Conservation (phyloP, 1,140 invertebrate species). For the Bicyclus anynana region DNA sequence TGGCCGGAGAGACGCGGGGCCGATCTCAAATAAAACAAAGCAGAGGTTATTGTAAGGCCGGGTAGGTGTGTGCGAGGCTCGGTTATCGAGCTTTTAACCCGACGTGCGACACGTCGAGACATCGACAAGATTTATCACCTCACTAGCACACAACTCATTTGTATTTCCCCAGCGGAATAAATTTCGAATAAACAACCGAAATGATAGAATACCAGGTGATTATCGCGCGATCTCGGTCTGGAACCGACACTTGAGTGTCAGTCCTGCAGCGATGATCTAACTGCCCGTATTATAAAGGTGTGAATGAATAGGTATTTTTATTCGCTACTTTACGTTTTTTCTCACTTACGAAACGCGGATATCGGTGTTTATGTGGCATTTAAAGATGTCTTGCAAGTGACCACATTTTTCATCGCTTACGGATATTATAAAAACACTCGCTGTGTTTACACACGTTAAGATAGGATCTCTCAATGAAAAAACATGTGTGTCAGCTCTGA, state of each 20-base stretch:
- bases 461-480: too few relatives aligned
- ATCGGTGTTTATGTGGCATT: constrained; percentile 19
- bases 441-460: too few relatives aligned
- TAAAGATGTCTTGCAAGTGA: constrained; percentile 15
- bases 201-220: constrained; percentile 46
- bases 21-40: constrained; percentile 69
- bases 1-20: constrained; percentile 47
- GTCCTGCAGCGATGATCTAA: constrained; percentile 11
- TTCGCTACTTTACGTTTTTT: constrained; percentile 31
- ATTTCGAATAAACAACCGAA: constrained; percentile 51
- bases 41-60: constrained; percentile 69
- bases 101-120: constrained; percentile 70
- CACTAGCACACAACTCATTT: constrained; percentile 72
- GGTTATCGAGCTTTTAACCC: constrained; percentile 76
- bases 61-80: constrained; percentile 69
- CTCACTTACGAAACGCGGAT: constrained; percentile 31
- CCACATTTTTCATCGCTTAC: constrained; percentile 24
- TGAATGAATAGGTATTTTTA: constrained; percentile 13
- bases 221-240: constrained; percentile 31
- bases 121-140: constrained; percentile 72
- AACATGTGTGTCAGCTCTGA: too few relatives aligned
- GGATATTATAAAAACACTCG: neutral
- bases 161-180: constrained; percentile 65
- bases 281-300: neutral
- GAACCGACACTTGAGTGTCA: constrained; percentile 24